Percentiles rank a stretch among this genome's conserved stretches.
These are phyloP conservation scores for Pseudomyrmex flavicornis DNA, from an alignment of 1,140 invertebrate genomes.

Conservation along the genomic window DNA sequence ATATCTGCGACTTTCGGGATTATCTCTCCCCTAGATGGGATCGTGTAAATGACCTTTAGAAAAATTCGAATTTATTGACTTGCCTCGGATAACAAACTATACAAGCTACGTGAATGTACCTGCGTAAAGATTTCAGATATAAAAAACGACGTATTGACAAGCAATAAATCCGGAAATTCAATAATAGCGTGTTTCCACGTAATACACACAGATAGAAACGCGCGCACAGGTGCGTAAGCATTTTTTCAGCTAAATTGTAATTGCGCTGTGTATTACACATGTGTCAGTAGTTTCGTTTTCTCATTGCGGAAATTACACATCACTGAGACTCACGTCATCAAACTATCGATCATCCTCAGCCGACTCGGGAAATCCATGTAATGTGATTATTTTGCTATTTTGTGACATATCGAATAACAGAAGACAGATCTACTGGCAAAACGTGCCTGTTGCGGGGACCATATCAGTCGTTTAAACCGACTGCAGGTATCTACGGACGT, in stretches of 20 bases:
- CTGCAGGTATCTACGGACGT: not conserved
- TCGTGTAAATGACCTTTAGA: conserved; percentile 15
- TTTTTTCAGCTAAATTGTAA: conserved; percentile 5
- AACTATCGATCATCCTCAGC: conserved; percentile 49
- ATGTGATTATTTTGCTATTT: conserved; percentile 29
- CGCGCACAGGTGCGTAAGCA: not conserved
- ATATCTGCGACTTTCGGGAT: too few species aligned
- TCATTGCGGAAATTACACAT: conserved; percentile 46
- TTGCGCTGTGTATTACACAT: not conserved
- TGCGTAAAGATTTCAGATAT: not conserved
- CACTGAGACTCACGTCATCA: conserved; percentile 27
- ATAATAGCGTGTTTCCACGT: not conserved
- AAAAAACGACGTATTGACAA: not conserved
- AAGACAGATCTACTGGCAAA: not conserved
- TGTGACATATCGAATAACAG: conserved; percentile 30
- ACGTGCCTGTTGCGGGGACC: not conserved
- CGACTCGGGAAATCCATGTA: not conserved
- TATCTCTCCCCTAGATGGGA: conserved; percentile 13
- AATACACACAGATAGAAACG: not conserved
- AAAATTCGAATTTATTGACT: conserved; percentile 61
- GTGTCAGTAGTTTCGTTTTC: not conserved
- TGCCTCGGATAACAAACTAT: not conserved
- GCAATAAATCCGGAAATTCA: conserved; percentile 17
- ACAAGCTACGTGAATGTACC: not conserved
- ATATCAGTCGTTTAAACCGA: conserved; percentile 11